Base-by-base conservation (phyloP, 2,113 vertebrate species). In the Aspiorhynchus laticeps region DNA sequence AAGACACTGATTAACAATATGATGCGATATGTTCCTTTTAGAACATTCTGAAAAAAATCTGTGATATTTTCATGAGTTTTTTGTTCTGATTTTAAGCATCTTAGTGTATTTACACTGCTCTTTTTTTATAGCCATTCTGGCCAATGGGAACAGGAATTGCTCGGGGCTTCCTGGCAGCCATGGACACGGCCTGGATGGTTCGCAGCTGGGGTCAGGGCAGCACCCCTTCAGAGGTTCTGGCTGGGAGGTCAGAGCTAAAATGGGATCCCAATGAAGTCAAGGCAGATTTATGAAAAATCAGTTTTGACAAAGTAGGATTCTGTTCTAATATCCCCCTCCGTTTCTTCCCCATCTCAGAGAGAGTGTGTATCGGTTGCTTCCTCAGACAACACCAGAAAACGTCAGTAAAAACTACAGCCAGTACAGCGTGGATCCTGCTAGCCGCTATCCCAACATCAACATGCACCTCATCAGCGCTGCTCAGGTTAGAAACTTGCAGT, bases 131-230 rank as follows among this genome's bases (percentile, higher is more conserved):
- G 98, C 98, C 98, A 0, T 99, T 99, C 91, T 99, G 98, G 98
- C 98, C 98, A 0, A 99, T 99, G 97, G 98, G 98, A 86, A 99
- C 98, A 36, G 98, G 98, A 59, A 96, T 99, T 48, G 98, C 97
- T 46, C 97, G 98, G 7, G 98, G 98, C 31, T 99, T 99, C 90
- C 93, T 99, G 82, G 98, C 98, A 63, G 98, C 97, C 10, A 96
- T 99, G 94, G 98, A 99, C 82, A 97, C 98, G 4, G 96, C 97
- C 65, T 99, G 98, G 98, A 99, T 99, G 98, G 95, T 99, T 71
- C 95, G 96, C 74, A 96, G 96, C 38, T 99, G 98, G 98, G 96
- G 96, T 0, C 94, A 95, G 0, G 97, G 97, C 41, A 90, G 90
- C 2, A 93, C 94, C 78, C 96, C 96, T 31, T 90, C 98, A 93